Percentiles rank a stretch among this genome's conserved stretches.
phyloP scores from a whole-genome alignment of 1,140 invertebrate species.

The Drosophila trapezifrons region DNA sequence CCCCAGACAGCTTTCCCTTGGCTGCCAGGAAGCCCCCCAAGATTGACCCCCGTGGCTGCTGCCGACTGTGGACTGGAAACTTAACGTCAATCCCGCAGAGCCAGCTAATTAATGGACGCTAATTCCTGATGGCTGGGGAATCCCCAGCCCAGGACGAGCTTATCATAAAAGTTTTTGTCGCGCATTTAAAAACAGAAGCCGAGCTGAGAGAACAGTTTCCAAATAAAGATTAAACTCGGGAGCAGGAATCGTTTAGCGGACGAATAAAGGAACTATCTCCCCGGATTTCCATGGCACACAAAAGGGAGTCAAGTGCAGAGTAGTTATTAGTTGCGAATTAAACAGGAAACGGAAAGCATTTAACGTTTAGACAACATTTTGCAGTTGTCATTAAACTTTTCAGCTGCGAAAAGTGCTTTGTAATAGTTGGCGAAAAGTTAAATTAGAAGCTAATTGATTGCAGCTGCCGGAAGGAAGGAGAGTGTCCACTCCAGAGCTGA shows the following conservation, averaged over 20 bases:
- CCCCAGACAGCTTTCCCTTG: not conserved
- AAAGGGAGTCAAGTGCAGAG: not conserved
- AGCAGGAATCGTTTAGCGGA: not conserved
- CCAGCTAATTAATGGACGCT: slow-evolving; percentile 74
- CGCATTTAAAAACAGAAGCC: slow-evolving; percentile 56
- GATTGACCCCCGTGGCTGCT: slow-evolving; percentile 25
- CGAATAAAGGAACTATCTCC: slow-evolving; percentile 1
- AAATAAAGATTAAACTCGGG: slow-evolving; percentile 10
- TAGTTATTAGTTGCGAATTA: slow-evolving; percentile 4
- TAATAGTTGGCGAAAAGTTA: not conserved
- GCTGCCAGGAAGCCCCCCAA: not conserved
- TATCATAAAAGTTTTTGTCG: slow-evolving; percentile 64
- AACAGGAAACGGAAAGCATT: not conserved
- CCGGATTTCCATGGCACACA: not conserved
- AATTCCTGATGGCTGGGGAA: slow-evolving; percentile 59
- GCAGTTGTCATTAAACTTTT: not conserved
- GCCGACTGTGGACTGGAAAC: slow-evolving; percentile 30
- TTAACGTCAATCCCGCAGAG: slow-evolving; percentile 73
- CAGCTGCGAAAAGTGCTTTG: not conserved
- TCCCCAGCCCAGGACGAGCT: slow-evolving; percentile 9
- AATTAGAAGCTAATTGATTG: slow-evolving; percentile 12
- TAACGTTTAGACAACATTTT: not conserved
- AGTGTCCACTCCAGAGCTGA: not conserved
- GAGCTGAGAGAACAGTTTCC: slow-evolving; percentile 3
- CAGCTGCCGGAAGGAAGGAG: not conserved